Base-by-base conservation (phyloP, 2,797 vertebrate genomes). In the Leptatherina wallacei region DNA sequence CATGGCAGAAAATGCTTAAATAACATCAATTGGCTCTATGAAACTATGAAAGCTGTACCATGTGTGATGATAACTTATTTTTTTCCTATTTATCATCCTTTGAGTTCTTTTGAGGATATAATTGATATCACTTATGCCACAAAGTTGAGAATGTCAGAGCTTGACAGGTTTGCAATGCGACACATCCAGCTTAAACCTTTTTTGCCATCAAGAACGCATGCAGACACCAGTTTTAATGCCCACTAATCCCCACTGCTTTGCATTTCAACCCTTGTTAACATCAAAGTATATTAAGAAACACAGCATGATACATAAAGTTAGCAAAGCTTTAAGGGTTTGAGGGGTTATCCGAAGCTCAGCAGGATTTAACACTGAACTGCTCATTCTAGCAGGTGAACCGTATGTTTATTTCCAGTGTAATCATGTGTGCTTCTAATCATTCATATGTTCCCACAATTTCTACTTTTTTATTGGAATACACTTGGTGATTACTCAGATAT, bases 221-320 rank as follows among this genome's bases (percentile, higher is more conserved):
- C 75, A 80, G 65, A 61, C 70, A 65, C 51, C 13, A 33, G 10
- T 56, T 51, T 8, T 71, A 67, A 79, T 67, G 49, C 76, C 30
- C 4, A 4, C 58, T 83, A 88, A 86, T 78, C 75, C 77, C 44
- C 42, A 24, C 35, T 54, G 24, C 66, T 83, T 72, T 73, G 68
- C 73, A 71, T 69, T 67, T 66, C 44, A 66, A 62, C n/a, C 58
- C 63, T 73, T 78, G 65, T 83, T 80, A 77, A 78, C 63, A 49
- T 81, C 35, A 66, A 64, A 63, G 80, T 2, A 63, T 77, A 38
- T 75, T 47, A 77, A 67, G 62, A 32, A 71, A 65, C 54, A 49
- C 9, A 12, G 42, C 33, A 63, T 33, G 29, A 66, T 61, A 22
- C 47, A 76, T 32, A 22, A 79, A 77, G 1, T 73, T 32, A 73